phyloP scores from a whole-genome alignment of 2,888 invertebrate species.

The Odontothrips loti region DNA sequence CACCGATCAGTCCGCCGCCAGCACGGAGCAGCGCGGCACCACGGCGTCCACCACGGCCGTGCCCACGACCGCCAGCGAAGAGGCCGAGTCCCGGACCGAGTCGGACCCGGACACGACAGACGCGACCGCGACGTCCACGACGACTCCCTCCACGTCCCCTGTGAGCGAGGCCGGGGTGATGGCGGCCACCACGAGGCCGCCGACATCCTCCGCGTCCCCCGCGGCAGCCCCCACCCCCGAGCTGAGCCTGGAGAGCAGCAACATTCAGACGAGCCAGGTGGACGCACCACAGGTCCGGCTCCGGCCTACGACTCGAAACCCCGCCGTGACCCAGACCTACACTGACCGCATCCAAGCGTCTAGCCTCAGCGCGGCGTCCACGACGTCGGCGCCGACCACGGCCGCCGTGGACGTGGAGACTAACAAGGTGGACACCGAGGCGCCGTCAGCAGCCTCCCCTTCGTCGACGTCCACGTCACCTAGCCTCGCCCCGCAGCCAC shows the following conservation, averaged over 20 bases:
- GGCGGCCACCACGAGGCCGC: not conserved
- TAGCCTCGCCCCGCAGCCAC: not conserved
- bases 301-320: too few relatives aligned
- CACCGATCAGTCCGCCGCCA: conserved; percentile 42
- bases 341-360: not conserved
- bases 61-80: not conserved
- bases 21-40: not conserved
- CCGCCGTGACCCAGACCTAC: not conserved
- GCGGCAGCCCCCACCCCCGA: conserved; percentile 29
- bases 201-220: not conserved
- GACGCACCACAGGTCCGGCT: not conserved
- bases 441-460: not conserved
- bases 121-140: conserved; percentile 15
- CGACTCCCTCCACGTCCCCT: not conserved
- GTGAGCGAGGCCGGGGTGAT: not conserved
- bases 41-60: not conserved
- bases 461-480: not conserved
- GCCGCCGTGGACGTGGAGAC: not conserved
- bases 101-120: conserved; percentile 27
- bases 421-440: conserved; percentile 8
- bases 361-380: not conserved
- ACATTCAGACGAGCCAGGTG: conserved; percentile 19
- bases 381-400: conserved; percentile 24
- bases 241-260: conserved; percentile 24
- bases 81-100: conserved; percentile 21